A percentile compares a stretch with the other conserved stretches of the same genome.
These are phyloP conservation scores for Pyxicephalus adspersus DNA, from an alignment of 2,113 vertebrate genomes.

Conservation along the genomic window DNA sequence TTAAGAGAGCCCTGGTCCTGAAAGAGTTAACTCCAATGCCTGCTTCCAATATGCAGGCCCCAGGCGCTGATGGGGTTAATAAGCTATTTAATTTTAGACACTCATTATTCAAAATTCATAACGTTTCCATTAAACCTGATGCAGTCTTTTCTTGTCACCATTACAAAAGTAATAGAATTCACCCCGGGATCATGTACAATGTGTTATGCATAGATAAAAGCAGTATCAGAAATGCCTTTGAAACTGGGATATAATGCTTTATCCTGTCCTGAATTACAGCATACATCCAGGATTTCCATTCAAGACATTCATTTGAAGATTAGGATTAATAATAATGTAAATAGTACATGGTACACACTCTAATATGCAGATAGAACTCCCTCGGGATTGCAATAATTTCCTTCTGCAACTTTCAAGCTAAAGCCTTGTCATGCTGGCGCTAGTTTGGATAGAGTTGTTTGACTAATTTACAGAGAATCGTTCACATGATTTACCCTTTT, in stretches of 20 bases:
- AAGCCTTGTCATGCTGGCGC: constrained; percentile 7
- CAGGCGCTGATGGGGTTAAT: constrained; percentile 39
- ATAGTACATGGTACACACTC: constrained; percentile 48
- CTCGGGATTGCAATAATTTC: constrained; percentile 17
- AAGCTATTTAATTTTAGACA: constrained; percentile 49
- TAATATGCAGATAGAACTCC: constrained; percentile 28
- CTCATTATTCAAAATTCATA: constrained; percentile 50
- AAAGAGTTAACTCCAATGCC: neutral
- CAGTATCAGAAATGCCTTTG: constrained; percentile 48
- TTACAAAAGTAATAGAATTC: constrained; percentile 57
- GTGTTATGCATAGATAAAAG: constrained; percentile 56
- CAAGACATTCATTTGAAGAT: constrained; percentile 49
- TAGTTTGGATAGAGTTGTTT: constrained; percentile 10
- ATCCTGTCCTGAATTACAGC: constrained; percentile 49
- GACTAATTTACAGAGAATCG: constrained; percentile 9
- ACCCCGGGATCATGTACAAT: constrained; percentile 54
- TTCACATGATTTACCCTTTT: constrained; percentile 10
- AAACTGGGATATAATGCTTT: constrained; percentile 52
- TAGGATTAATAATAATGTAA: constrained; percentile 42
- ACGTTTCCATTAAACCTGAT: constrained; percentile 53
- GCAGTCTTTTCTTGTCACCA: constrained; percentile 54
- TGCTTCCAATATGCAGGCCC: neutral
- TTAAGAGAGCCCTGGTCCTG: too few species aligned
- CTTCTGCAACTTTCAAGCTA: constrained; percentile 8
- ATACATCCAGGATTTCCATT: constrained; percentile 24